A percentile compares a stretch with the other conserved stretches of the same genome.
Evolutionary conservation across 2,113 vertebrate genomes (phyloP).

Genomic region (Dissostichus mawsoni): DNA sequence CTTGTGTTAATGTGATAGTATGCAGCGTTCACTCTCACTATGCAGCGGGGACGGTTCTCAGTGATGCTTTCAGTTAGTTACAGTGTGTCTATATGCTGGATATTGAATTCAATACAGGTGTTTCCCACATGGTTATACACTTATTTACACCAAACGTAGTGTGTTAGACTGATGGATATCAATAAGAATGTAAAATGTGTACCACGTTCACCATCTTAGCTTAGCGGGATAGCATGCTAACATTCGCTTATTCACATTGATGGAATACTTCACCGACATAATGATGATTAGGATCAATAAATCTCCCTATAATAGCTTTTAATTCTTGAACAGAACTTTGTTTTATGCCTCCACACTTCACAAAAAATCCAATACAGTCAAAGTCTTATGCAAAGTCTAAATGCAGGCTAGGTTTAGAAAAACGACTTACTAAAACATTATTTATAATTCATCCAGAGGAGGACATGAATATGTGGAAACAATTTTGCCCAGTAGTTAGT

Average conservation of each 20-base stretch:
- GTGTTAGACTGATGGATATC: background rate
- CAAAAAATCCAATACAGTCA: too few relatives aligned
- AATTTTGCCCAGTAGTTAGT: background rate
- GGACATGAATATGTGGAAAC: background rate
- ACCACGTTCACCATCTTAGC: too few relatives aligned
- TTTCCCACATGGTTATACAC: background rate
- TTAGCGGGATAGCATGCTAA: background rate
- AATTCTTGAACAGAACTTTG: too few relatives aligned
- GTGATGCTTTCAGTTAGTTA: conserved; percentile 15
- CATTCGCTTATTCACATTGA: background rate
- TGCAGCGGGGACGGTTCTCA: conserved; percentile 27
- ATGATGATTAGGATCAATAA: background rate
- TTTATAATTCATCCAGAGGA: background rate
- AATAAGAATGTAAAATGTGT: background rate
- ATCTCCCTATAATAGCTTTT: too few relatives aligned
- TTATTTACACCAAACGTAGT: background rate
- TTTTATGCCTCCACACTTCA: too few relatives aligned
- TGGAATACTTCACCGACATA: background rate
- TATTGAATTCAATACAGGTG: conserved; percentile 6
- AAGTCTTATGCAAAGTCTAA: too few relatives aligned
- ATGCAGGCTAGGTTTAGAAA: too few relatives aligned
- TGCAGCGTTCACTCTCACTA: conserved; percentile 41
- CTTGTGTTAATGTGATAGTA: conserved; percentile 48
- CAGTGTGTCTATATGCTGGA: background rate
- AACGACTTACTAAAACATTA: too few relatives aligned